A percentile compares a stretch with the other conserved stretches of the same genome.
These are phyloP conservation scores for Argentina silus DNA, from an alignment of 2,797 vertebrate species.

Conservation along the genomic window DNA sequence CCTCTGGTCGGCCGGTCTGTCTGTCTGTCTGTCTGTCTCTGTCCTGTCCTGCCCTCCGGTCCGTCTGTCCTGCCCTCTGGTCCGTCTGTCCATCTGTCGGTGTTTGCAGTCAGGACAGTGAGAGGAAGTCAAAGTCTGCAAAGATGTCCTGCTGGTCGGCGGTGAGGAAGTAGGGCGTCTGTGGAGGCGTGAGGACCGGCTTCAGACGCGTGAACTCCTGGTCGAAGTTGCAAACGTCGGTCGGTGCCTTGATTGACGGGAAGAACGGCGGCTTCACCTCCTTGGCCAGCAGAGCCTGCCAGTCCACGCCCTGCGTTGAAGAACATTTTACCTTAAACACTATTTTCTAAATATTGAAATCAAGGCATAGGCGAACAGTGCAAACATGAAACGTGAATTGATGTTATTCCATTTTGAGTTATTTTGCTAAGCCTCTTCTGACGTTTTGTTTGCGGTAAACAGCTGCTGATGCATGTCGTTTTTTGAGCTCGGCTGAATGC, in stretches of 20 bases:
- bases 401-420: no score
- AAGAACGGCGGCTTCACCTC: slow-evolving; percentile 85
- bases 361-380: no score
- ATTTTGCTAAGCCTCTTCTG: no score
- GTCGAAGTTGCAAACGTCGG: slow-evolving; percentile 91
- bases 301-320: slow-evolving; percentile 81
- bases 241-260: slow-evolving; percentile 77
- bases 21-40: not conserved
- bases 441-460: no score
- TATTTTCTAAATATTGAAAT: no score
- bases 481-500: no score
- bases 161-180: slow-evolving; percentile 71
- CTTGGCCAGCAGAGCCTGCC: slow-evolving; percentile 86
- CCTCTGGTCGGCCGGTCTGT: not conserved
- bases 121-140: slow-evolving; percentile 90
- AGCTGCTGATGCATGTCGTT: no score
- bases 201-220: slow-evolving; percentile 89
- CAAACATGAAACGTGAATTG: no score
- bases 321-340: not conserved
- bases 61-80: not conserved
- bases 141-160: slow-evolving; percentile 85
- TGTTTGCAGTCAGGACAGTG: slow-evolving; percentile 61
- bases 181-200: slow-evolving; percentile 85
- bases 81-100: slow-evolving; percentile 19
- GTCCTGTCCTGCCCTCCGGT: no score